phyloP scores from a whole-genome alignment of 1,140 invertebrate species.

The Atta cephalotes region DNA sequence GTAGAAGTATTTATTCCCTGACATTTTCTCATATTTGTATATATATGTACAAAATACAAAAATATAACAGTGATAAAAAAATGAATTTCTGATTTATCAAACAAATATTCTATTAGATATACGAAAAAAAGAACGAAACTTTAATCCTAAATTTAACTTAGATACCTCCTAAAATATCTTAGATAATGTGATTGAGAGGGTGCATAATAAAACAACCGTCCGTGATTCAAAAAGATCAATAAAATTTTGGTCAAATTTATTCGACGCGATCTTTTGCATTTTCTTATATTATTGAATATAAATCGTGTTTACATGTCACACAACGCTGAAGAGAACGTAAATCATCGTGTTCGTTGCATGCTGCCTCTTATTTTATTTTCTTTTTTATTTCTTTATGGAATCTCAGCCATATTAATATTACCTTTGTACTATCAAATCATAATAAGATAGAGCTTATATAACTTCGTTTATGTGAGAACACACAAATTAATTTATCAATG shows the following conservation, averaged over 20 bases:
- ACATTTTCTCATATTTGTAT: slow-evolving; percentile 33
- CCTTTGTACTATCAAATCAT: slow-evolving; percentile 40
- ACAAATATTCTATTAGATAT: not conserved
- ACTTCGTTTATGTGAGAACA: slow-evolving; percentile 4
- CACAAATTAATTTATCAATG: slow-evolving; percentile 22
- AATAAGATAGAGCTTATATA: slow-evolving; percentile 40
- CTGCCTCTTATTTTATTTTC: not conserved
- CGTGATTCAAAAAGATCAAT: slow-evolving; percentile 13
- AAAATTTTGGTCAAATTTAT: slow-evolving; percentile 69
- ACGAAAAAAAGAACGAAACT: not conserved
- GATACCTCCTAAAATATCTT: slow-evolving; percentile 22
- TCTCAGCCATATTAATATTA: not conserved
- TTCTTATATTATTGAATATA: slow-evolving; percentile 48
- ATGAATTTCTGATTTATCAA: not conserved
- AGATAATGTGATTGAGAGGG: slow-evolving; percentile 1
- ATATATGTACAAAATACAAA: slow-evolving; percentile 41
- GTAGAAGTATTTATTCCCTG: slow-evolving; percentile 61
- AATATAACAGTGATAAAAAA: slow-evolving; percentile 31
- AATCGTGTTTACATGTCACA: slow-evolving; percentile 41
- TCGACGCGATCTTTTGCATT: slow-evolving; percentile 38
- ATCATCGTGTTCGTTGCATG: slow-evolving; percentile 23
- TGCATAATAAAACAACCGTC: slow-evolving; percentile 17
- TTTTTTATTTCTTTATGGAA: slow-evolving; percentile 9
- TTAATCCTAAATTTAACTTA: slow-evolving; percentile 30
- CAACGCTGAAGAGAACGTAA: slow-evolving; percentile 38